Evolutionary conservation across 2,888 invertebrate species (phyloP).

Genomic region (Gerris lacustris): DNA sequence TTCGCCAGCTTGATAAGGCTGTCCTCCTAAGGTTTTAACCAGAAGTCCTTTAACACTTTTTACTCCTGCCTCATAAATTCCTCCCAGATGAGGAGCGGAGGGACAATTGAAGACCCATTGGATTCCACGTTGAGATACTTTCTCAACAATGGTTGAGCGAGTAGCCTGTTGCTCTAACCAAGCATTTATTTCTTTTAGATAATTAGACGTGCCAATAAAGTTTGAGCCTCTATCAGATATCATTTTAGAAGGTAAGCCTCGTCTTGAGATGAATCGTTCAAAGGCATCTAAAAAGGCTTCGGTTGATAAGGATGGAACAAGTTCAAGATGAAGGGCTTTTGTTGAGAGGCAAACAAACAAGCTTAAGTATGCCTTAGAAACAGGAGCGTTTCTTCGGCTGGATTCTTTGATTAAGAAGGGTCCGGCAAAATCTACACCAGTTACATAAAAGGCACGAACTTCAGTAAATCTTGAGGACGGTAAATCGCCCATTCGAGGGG

Average conservation of each 20-base stretch:
- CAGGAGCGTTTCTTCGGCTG: slow-evolving; percentile 3
- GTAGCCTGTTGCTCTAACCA: not conserved
- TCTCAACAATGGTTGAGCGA: not conserved
- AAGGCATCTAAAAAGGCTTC: slow-evolving; percentile 31
- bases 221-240: slow-evolving; percentile 33
- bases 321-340: slow-evolving; percentile 31
- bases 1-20: not conserved
- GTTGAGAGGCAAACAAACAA: slow-evolving; percentile 30
- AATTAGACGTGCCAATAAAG: slow-evolving; percentile 30
- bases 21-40: not conserved
- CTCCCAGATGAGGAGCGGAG: not conserved
- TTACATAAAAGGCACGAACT: slow-evolving; percentile 21
- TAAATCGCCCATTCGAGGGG: slow-evolving; percentile 25
- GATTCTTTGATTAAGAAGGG: slow-evolving; percentile 15
- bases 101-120: not conserved
- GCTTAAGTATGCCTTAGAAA: slow-evolving; percentile 17
- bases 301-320: slow-evolving; percentile 30
- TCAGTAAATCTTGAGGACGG: slow-evolving; percentile 20
- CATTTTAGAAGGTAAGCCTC: slow-evolving; percentile 28
- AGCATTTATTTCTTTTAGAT: slow-evolving; percentile 14
- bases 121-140: not conserved
- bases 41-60: not conserved
- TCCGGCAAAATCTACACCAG: slow-evolving; percentile 29
- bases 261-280: slow-evolving; percentile 28
- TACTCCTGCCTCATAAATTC: too few relatives aligned